Percentiles rank a stretch among this genome's conserved stretches.
Conservation (phyloP, 2,113 vertebrate genomes). For the Thunnus thynnus region DNA sequence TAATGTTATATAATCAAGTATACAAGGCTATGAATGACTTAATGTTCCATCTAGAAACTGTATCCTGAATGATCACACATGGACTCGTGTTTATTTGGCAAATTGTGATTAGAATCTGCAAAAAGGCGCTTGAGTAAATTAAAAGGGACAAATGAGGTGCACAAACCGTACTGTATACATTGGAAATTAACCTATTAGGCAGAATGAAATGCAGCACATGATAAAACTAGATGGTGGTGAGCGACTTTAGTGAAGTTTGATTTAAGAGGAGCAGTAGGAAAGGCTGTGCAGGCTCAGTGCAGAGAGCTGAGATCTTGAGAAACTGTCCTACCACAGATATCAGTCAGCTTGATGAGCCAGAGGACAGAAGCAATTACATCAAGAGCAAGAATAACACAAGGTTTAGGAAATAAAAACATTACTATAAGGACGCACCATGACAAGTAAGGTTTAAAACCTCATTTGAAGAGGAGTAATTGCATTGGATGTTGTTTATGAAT, state of each 20-base stretch:
- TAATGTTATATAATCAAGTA: background rate
- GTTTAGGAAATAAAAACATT: constrained; percentile 84
- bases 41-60: background rate
- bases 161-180: constrained; percentile 1
- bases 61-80: background rate
- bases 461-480: constrained; percentile 82
- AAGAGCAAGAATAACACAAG: constrained; percentile 80
- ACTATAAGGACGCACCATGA: constrained; percentile 70
- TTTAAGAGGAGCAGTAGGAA: constrained; percentile 32
- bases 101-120: background rate
- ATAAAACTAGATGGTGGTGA: constrained; percentile 31
- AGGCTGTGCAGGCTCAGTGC: constrained; percentile 9
- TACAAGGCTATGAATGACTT: background rate
- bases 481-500: constrained; percentile 80
- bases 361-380: constrained; percentile 84
- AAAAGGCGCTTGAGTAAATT: background rate
- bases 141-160: constrained; percentile 17
- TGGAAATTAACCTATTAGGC: constrained; percentile 14
- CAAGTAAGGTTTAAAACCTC: constrained; percentile 79
- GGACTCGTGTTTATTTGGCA: background rate
- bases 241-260: constrained; percentile 38
- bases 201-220: constrained; percentile 10
- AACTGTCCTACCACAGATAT: constrained; percentile 73
- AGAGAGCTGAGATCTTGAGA: constrained; percentile 68
- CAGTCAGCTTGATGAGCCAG: constrained; percentile 82